phyloP scores from a whole-genome alignment of 2,888 invertebrate species.

The Ernsta delagoae region DNA sequence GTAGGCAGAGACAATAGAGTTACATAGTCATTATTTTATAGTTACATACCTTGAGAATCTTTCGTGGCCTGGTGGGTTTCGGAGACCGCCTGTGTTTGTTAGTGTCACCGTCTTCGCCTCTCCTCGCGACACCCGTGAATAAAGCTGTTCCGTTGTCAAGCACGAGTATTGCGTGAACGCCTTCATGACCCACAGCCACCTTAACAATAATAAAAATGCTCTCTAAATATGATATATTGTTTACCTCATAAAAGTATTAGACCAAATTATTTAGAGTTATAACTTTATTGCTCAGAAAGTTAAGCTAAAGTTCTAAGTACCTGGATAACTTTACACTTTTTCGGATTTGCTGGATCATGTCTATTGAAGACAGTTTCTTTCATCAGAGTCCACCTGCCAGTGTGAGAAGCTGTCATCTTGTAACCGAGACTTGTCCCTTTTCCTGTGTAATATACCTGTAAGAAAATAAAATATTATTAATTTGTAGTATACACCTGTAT shows the following conservation, averaged over 20 bases:
- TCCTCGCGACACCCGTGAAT: constrained; percentile 91
- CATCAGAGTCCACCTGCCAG: constrained; percentile 87
- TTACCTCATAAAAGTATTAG: too few relatives aligned
- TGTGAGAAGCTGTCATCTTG: constrained; percentile 85
- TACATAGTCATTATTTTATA: too few relatives aligned
- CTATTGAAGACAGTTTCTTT: constrained; percentile 71
- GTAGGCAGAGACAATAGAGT: too few relatives aligned
- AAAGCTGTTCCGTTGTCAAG: constrained; percentile 96
- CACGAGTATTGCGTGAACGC: constrained; percentile 95
- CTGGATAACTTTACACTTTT: constrained; percentile 68
- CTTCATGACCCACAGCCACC: constrained; percentile 96
- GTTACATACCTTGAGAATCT: constrained; percentile 90
- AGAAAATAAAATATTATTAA: constrained; percentile 8
- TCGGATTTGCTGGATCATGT: constrained; percentile 54
- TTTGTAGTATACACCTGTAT: neutral
- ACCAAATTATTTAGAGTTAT: too few relatives aligned
- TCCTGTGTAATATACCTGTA: constrained; percentile 92
- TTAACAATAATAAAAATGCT: constrained; percentile 54
- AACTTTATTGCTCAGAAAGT: too few relatives aligned
- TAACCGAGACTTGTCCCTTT: constrained; percentile 94
- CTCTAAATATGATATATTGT: too few relatives aligned
- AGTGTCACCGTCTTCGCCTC: constrained; percentile 97
- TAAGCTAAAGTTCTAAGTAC: too few relatives aligned
- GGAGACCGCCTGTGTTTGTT: constrained; percentile 92
- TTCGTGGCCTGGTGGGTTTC: constrained; percentile 96